Base-by-base conservation (phyloP, 2,113 vertebrate genomes). In the Pipa parva region DNA sequence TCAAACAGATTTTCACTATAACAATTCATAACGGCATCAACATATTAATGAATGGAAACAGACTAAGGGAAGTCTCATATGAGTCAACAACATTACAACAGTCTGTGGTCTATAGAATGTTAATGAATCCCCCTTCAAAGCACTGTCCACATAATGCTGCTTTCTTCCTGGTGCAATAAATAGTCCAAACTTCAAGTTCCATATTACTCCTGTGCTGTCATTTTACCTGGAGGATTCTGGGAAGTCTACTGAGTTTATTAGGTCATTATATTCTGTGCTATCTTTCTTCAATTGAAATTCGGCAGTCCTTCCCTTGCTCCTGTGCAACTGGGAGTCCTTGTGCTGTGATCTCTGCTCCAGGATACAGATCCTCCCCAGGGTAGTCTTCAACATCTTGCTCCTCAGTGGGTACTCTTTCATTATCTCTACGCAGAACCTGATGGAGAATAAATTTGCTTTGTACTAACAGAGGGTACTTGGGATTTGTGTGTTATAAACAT, bases 251-350 rank as follows among this genome's bases (percentile, higher is more conserved):
- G 7, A 33, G n/a, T 33, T 9, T 33, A 33, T 9, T 9, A 33
- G 31, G 31, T 33, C 3, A 7, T 9, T 33, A 33, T 3, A 36
- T 2, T 13, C 10, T 12, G 29, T 54, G 7, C 31, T 13, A 5
- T 28, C n/a, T 24, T 22, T 68, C 66, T n/a, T 70, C 57, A 25
- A 61, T 57, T 18, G 66, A 52, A 13, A 70, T 54, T 4, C 18
- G 66, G 7, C 27, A 51, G 48, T 70, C 66, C 37, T 70, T 70
- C 7, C 66, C 66, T 20, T 70, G 24, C 42, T 70, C 66, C 66
- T 70, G 66, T 9, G 66, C 66, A 31, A 70, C 66, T 7, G 66
- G 66, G 4, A 29, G 13, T 4, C 66, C 66, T 20, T 54, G 66
- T 27, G 54, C 31, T 21, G 58, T 70, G 50, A 51, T 70, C 3